Base-by-base conservation (phyloP, 1,140 invertebrate genomes). In the Lepeophtheirus salmonis region DNA sequence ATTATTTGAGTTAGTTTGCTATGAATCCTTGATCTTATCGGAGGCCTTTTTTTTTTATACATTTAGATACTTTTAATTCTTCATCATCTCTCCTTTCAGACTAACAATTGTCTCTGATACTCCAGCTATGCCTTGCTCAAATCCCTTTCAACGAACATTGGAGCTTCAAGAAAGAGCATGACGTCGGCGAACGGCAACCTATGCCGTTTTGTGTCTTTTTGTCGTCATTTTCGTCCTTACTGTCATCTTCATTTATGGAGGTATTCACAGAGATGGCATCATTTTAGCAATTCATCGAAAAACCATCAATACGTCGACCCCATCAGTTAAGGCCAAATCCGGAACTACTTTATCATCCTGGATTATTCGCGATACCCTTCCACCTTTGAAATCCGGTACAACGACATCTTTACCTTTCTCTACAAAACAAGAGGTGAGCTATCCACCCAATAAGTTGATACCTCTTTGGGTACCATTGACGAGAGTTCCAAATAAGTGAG, bases 121-220 rank as follows among this genome's bases (percentile, higher is more conserved):
- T 14, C 4, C 25, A 12, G 14, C 12, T n/a, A 10, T 6, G 2
- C 2, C 16, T 17, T 14, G 16, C 0, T 16, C 25, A 25, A 26
- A 13, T 48, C 20, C 12, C 41, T 48, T 50, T 30, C 23, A 23
- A 6, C 23, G 51, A 23, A 6, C 6, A 41, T n/a, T 41, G 6
- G 30, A 41, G 30, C 30, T 41, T 61, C 16, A 50, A 2, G 53
- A 52, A 30, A 50, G 25, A 22, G 54, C 66, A 50, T 79, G 77
- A 78, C 77, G 77, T 67, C 72, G 76, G 68, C 74, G 72, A 67
- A 67, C 75, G 48, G 76, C 73, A 65, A 76, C 78, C 21, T 69
- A 75, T 65, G 74, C 73, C 17, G 70, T 78, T 14, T 73, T 78
- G 41, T 74, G 75, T 56, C 67, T 79, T n/a, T 79, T 77, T 63